phyloP scores from a whole-genome alignment of 2,797 vertebrate genomes.

The Buphagus erythrorhynchus region DNA sequence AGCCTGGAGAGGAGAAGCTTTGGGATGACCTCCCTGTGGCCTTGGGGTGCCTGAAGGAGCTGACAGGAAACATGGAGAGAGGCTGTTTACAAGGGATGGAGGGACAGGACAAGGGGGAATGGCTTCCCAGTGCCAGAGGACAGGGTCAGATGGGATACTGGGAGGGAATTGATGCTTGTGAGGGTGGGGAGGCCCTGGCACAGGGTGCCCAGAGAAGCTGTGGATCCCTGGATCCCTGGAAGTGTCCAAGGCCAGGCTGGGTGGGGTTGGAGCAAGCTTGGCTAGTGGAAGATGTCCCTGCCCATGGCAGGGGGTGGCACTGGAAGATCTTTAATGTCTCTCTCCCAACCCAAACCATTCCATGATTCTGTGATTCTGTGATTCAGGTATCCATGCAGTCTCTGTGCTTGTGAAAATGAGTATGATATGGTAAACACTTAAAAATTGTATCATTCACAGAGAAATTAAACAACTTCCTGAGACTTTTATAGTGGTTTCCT shows the following conservation, averaged over 20 bases:
- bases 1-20: not conserved
- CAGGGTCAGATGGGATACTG: accelerated
- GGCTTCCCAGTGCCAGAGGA: not conserved
- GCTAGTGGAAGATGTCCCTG: accelerated
- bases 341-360: not conserved
- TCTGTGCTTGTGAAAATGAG: not conserved
- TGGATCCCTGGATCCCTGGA: not conserved
- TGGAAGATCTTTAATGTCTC: accelerated
- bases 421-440: not conserved
- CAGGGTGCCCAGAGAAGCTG: not conserved
- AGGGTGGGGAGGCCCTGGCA: not conserved
- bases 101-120: not conserved
- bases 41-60: not conserved
- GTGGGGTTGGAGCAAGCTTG: accelerated
- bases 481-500: not conserved
- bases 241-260: not conserved
- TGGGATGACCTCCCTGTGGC: accelerated
- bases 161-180: accelerated
- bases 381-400: not conserved
- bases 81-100: accelerated
- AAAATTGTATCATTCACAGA: not conserved
- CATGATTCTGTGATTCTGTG: accelerated
- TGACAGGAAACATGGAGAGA: not conserved
- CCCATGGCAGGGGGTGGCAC: accelerated
- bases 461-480: not conserved